Conservation (phyloP, 2,888 invertebrate species). For the Euplagia quadripunctaria region DNA sequence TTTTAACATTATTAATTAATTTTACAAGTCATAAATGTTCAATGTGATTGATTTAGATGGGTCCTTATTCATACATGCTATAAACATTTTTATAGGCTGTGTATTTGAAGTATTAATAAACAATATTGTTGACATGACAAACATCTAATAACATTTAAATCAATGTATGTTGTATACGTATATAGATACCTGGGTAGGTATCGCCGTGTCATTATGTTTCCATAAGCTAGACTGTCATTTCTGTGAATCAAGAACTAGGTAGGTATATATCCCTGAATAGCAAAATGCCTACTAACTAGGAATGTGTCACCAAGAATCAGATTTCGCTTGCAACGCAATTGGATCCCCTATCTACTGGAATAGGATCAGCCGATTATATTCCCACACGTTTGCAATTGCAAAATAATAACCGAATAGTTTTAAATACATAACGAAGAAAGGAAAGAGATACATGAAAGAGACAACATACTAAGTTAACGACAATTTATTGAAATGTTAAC, state of each 20-base stretch:
- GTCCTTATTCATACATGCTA: not conserved
- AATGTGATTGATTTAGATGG: not conserved
- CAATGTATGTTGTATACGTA: too few relatives aligned
- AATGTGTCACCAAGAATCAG: not conserved
- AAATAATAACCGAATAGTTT: not conserved
- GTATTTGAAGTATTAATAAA: too few relatives aligned
- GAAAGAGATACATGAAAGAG: not conserved
- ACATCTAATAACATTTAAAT: too few relatives aligned
- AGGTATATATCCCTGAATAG: not conserved
- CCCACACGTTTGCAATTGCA: constrained; percentile 12
- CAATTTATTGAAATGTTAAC: too few relatives aligned
- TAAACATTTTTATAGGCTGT: not conserved
- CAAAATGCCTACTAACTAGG: not conserved
- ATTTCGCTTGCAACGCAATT: constrained; percentile 16
- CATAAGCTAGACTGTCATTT: not conserved
- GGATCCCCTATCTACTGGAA: constrained; percentile 1
- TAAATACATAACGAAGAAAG: not conserved
- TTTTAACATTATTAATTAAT: constrained; percentile 25
- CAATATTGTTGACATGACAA: too few relatives aligned
- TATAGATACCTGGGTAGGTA: not conserved
- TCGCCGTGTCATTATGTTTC: not conserved
- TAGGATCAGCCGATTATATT: constrained; percentile 1
- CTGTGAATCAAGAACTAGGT: not conserved
- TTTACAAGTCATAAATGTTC: not conserved
- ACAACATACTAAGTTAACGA: too few relatives aligned